phyloP scores from a whole-genome alignment of 2,113 vertebrate species.

The Sterrhoptilus dennistouni region DNA sequence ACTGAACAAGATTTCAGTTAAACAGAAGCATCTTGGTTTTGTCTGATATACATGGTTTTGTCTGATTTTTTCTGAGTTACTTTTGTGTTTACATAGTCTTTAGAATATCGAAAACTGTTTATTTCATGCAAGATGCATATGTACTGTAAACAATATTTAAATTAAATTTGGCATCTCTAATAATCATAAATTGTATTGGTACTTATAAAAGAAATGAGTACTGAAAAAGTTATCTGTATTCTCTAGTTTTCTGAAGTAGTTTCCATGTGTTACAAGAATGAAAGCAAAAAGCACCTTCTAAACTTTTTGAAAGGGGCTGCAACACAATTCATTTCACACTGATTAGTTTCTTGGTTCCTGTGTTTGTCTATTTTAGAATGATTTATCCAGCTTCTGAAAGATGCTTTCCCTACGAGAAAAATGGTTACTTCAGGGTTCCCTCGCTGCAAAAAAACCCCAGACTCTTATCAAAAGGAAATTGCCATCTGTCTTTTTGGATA shows the following conservation, averaged over 20 bases:
- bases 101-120: background rate
- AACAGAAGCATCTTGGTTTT: background rate
- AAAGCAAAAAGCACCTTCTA: background rate
- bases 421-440: constrained; percentile 39
- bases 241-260: background rate
- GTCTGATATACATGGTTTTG: background rate
- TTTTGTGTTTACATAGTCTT: background rate
- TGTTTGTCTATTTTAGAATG: constrained; percentile 50
- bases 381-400: constrained; percentile 48
- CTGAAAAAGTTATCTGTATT: background rate
- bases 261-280: background rate
- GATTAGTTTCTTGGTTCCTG: constrained; percentile 13
- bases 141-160: background rate
- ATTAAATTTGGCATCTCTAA: background rate
- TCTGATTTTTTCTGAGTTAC: background rate
- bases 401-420: constrained; percentile 49
- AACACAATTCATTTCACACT: background rate
- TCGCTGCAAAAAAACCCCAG: constrained; percentile 34
- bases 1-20: background rate
- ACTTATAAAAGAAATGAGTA: background rate
- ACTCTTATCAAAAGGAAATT: constrained; percentile 51
- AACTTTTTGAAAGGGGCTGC: background rate
- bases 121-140: background rate
- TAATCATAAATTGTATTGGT: background rate
- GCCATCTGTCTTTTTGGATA: constrained; percentile 50